Base-by-base conservation (phyloP, 2,797 vertebrate genomes). In the Myotis myotis region DNA sequence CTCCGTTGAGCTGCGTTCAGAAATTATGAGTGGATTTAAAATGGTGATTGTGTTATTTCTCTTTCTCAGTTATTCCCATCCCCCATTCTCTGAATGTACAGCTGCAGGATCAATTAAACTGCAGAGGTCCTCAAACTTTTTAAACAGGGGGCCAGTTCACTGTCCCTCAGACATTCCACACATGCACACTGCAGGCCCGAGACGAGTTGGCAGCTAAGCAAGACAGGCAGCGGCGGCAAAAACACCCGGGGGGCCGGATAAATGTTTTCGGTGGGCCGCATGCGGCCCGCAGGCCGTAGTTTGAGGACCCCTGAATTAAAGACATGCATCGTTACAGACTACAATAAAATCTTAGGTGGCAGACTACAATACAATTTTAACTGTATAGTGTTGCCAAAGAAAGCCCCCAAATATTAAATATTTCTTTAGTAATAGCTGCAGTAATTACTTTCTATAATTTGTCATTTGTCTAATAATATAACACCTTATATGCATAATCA, bases 381-480 rank as follows among this genome's bases (percentile, higher is more conserved):
- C n/a, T 15, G 10, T 71, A 47, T 1, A 87, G 11, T 79, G 81
- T 82, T 95, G 8, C 12, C 19, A 22, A n/a, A 74, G 30, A 84
- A 85, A 75, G 25, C 55, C 36, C 62, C 23, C 11, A 70, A n/a
- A 71, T 94, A 87, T 55, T 86, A 93, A 85, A 41, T 53, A 90
- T 80, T 66, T 88, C 13, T 66, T 1, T 76, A n/a, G 8, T 62
- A 33, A 94, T 28, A 90, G 3, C 6, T 80, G 3, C 3, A 72
- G 4, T 53, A 51, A 85, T 49, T 64, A 76, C 19, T 76, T 49
- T 62, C 17, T 87, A 5, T 49, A 76, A 87, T 89, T 70, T 75
- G 17, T 28, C 33, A 81, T 16, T 71, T 76, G 2, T n/a, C 6
- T 87, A 88, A 75, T 68, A 66, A 71, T 11, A 1, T 90, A 20